phyloP scores from a whole-genome alignment of 2,888 invertebrate genomes.

The Drosophila putrida region DNA sequence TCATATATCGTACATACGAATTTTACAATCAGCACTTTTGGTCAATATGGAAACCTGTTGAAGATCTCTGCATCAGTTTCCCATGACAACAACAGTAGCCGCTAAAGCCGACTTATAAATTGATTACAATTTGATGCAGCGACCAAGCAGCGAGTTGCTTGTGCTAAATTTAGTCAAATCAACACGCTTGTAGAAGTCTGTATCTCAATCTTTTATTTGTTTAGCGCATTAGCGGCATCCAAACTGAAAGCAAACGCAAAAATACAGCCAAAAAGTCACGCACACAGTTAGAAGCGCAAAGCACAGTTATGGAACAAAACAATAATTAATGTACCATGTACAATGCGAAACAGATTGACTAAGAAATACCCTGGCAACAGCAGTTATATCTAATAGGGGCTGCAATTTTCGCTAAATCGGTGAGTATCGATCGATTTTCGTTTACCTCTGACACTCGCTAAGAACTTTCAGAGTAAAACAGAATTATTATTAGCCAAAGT shows the following conservation, averaged over 20 bases:
- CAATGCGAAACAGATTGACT: neutral
- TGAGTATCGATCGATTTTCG: too few species aligned
- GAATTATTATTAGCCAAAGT: too few species aligned
- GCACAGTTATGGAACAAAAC: conserved; percentile 55
- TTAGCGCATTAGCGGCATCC: conserved; percentile 57
- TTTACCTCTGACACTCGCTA: too few species aligned
- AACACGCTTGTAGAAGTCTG: conserved; percentile 61
- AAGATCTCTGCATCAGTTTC: conserved; percentile 59
- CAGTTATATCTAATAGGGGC: neutral
- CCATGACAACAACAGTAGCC: conserved; percentile 43
- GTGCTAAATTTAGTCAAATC: conserved; percentile 75
- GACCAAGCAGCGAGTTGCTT: conserved; percentile 27
- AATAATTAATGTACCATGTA: conserved; percentile 8
- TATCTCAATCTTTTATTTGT: conserved; percentile 63
- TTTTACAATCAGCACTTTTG: conserved; percentile 40
- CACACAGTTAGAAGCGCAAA: conserved; percentile 42
- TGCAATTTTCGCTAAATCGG: too few species aligned
- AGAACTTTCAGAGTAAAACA: too few species aligned
- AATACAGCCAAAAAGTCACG: conserved; percentile 23
- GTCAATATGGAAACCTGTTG: conserved; percentile 63
- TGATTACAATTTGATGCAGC: conserved; percentile 69
- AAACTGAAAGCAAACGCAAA: conserved; percentile 55
- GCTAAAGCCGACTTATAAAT: conserved; percentile 47
- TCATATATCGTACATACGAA: conserved; percentile 4
- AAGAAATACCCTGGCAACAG: conserved; percentile 3